These are phyloP conservation scores for Heliothis virescens DNA, from an alignment of 1,140 invertebrate genomes.

Conservation along the genomic window DNA sequence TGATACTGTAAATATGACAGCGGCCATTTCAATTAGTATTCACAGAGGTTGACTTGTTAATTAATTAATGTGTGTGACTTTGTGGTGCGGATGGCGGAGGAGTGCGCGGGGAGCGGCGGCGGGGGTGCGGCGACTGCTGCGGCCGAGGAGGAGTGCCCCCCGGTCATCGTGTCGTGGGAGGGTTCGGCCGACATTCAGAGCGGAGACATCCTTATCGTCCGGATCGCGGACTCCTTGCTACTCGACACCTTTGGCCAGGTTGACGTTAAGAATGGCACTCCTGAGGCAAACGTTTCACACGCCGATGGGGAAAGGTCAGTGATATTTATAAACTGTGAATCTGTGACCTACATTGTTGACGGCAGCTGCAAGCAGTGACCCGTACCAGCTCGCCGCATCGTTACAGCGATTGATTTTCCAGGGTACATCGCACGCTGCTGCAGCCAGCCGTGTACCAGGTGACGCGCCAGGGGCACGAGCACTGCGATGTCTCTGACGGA, in stretches of 20 bases:
- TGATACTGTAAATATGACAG: slow-evolving; percentile 23
- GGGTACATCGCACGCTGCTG: slow-evolving; percentile 77
- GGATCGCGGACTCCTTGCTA: slow-evolving; percentile 88
- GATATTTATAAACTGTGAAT: slow-evolving; percentile 30
- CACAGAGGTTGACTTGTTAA: slow-evolving; percentile 58
- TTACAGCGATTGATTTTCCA: slow-evolving; percentile 63
- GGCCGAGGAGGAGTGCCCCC: slow-evolving; percentile 82
- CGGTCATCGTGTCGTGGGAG: slow-evolving; percentile 87
- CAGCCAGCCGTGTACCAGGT: slow-evolving; percentile 89
- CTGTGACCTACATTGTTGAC: slow-evolving; percentile 33
- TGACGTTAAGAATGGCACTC: slow-evolving; percentile 65
- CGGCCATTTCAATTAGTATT: slow-evolving; percentile 51
- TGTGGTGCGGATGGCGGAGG: slow-evolving; percentile 84
- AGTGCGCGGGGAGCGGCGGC: slow-evolving; percentile 81
- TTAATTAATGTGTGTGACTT: slow-evolving; percentile 69
- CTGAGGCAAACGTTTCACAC: slow-evolving; percentile 65
- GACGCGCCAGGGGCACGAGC: slow-evolving; percentile 88
- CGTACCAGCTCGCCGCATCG: slow-evolving; percentile 32
- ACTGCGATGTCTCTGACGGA: slow-evolving; percentile 89
- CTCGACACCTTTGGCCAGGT: slow-evolving; percentile 74
- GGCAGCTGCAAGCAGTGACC: slow-evolving; percentile 54
- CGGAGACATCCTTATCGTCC: slow-evolving; percentile 90
- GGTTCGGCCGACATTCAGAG: slow-evolving; percentile 89
- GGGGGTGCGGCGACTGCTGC: slow-evolving; percentile 56
- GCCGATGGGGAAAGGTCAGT: slow-evolving; percentile 69